Evolutionary conservation across 2,113 vertebrate species (phyloP).

Genomic region (Takifugu flavidus): DNA sequence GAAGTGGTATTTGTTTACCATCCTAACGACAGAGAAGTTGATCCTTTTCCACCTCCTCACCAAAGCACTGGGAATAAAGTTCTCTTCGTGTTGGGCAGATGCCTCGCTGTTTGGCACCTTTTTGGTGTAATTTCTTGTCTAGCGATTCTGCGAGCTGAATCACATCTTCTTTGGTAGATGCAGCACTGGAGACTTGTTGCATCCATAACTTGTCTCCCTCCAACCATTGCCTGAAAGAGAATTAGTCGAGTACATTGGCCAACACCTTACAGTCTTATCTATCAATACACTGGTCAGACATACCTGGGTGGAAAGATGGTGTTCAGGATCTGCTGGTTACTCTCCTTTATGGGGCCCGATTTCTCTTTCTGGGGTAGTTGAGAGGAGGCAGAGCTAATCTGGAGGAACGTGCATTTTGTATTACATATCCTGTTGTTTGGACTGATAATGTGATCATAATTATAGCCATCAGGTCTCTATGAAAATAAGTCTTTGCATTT

Average conservation of each 20-base stretch:
- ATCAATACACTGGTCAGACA: not conserved
- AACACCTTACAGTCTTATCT: not conserved
- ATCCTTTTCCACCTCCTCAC: constrained; percentile 60
- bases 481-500: too few species aligned
- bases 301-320: constrained; percentile 89
- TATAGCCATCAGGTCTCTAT: too few species aligned
- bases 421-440: too few species aligned
- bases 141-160: constrained; percentile 84
- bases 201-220: constrained; percentile 84
- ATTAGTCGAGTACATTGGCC: constrained; percentile 5
- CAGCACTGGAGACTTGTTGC: constrained; percentile 87
- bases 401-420: not conserved
- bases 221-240: constrained; percentile 79
- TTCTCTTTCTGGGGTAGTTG: constrained; percentile 80
- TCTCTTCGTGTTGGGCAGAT: constrained; percentile 91
- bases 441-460: too few species aligned
- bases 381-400: constrained; percentile 73
- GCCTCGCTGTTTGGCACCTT: constrained; percentile 85
- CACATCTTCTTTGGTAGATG: constrained; percentile 87
- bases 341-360: constrained; percentile 48
- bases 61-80: constrained; percentile 91
- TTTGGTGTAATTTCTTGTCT: constrained; percentile 82
- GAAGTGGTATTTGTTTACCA: too few species aligned
- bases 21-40: too few species aligned
- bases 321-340: constrained; percentile 82